These are phyloP conservation scores for Antedon mediterranea DNA, from an alignment of 53 echinoderm and acorn worm species.

Conservation along the genomic window DNA sequence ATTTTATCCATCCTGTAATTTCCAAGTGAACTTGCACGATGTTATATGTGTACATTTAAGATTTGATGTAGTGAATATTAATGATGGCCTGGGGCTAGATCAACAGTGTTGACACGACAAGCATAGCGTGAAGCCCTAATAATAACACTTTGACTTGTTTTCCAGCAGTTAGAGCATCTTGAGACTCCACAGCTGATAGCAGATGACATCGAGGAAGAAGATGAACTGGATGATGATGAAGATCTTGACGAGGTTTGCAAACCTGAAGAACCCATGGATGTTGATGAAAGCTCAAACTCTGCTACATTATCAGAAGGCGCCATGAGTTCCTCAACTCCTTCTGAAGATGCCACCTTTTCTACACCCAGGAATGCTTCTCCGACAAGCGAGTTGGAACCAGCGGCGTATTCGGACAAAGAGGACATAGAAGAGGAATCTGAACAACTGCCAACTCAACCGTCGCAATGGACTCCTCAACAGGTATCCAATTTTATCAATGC, in stretches of 20 bases:
- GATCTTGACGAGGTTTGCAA: neutral
- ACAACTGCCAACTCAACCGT: constrained; percentile 38
- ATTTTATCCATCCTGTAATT: no score
- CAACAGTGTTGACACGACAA: neutral
- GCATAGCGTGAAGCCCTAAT: no score
- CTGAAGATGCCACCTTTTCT: constrained; percentile 39
- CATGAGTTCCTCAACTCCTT: constrained; percentile 31
- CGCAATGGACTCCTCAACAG: constrained; percentile 63
- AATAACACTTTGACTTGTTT: neutral
- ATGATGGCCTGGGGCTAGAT: no score
- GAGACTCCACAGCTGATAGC: neutral
- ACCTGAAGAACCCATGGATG: neutral
- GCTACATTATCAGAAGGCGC: constrained; percentile 39
- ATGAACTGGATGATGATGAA: neutral
- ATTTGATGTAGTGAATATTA: no score
- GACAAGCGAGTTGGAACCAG: constrained; percentile 37
- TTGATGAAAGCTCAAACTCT: constrained; percentile 27
- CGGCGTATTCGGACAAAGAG: constrained; percentile 52
- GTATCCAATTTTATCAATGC: constrained; percentile 73
- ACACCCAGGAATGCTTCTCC: constrained; percentile 23
- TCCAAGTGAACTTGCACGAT: no score
- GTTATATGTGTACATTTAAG: no score
- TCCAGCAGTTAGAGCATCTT: neutral
- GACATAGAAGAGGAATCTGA: constrained; percentile 31
- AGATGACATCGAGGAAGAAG: neutral